Conservation (phyloP, 1,140 invertebrate species). For the Pygmarrhopalites habei region DNA sequence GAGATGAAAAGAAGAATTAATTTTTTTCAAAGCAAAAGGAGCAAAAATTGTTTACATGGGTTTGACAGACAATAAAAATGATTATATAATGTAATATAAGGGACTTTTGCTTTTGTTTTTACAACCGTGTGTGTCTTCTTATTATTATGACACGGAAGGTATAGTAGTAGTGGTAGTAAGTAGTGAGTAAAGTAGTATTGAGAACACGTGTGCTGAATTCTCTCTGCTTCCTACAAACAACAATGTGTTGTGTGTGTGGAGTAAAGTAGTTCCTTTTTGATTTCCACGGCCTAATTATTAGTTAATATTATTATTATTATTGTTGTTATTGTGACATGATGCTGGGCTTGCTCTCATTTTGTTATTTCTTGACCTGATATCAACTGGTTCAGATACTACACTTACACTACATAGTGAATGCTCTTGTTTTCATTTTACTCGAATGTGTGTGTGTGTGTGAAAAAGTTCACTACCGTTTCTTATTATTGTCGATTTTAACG, state of each 20-base stretch:
- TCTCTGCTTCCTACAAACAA: conserved; percentile 5
- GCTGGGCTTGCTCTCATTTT: conserved; percentile 3
- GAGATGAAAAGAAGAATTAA: no score
- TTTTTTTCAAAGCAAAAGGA: no score
- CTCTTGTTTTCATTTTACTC: neutral
- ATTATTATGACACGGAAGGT: no score
- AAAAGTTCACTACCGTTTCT: neutral
- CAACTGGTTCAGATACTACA: neutral
- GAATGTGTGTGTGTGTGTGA: neutral
- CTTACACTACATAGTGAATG: neutral
- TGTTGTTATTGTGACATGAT: conserved; percentile 8
- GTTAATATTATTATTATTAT: no score
- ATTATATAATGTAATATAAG: no score
- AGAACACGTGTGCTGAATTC: neutral
- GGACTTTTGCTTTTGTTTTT: no score
- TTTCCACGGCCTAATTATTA: conserved; percentile 20
- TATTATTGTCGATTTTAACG: neutral
- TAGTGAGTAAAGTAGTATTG: no score
- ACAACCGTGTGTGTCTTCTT: no score
- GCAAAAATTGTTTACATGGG: no score
- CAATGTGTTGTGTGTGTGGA: no score
- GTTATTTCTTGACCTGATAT: conserved; percentile 2
- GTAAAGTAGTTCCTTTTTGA: conserved; percentile 16
- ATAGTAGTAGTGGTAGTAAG: no score
- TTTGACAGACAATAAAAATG: no score